Conservation (phyloP, 2,797 vertebrate species). For the Hemibagrus guttatus region DNA sequence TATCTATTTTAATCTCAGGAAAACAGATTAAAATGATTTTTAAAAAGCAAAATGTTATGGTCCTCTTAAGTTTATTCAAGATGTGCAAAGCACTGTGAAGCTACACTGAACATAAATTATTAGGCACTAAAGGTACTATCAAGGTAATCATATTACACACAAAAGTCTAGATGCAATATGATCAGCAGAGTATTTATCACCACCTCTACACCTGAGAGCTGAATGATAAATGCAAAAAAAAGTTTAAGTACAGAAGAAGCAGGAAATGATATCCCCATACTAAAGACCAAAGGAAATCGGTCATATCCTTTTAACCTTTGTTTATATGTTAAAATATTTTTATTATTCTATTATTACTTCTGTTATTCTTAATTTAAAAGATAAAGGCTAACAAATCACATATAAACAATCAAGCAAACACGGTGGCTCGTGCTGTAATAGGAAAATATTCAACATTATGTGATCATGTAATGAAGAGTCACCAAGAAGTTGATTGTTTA, state of each 20-base stretch:
- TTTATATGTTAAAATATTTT: background rate
- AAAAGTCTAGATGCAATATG: background rate
- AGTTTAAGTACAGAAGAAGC: background rate
- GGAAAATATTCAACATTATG: background rate
- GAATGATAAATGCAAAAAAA: background rate
- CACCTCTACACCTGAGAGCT: background rate
- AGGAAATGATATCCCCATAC: background rate
- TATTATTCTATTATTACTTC: too few species aligned
- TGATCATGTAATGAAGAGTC: background rate
- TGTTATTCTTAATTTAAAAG: background rate
- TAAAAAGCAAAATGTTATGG: background rate
- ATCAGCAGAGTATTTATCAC: background rate
- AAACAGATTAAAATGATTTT: background rate
- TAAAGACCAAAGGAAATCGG: background rate
- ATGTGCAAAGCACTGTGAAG: background rate
- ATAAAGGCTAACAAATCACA: background rate
- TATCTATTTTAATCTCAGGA: too few species aligned
- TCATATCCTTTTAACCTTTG: background rate
- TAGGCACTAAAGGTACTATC: background rate
- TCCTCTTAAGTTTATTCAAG: too few species aligned
- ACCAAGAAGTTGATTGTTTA: background rate
- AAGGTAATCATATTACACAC: background rate
- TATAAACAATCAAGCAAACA: background rate
- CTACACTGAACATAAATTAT: background rate
- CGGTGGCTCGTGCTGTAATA: background rate